Evolutionary conservation across 2,797 vertebrate species (phyloP).

Genomic region (Ptychobarbus kaznakovi): DNA sequence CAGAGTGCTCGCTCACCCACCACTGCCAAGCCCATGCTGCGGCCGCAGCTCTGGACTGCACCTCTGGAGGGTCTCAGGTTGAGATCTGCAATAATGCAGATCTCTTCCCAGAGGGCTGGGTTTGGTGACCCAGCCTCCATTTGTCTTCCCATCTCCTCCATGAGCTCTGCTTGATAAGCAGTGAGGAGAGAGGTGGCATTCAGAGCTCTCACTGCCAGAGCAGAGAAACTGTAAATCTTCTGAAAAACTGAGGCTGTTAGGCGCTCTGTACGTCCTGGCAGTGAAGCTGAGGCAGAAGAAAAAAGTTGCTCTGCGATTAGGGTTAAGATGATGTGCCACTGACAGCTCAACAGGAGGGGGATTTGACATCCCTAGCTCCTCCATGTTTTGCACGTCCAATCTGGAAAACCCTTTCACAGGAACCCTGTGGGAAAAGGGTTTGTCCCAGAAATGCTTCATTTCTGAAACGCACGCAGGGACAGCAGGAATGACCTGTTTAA

Average conservation of each 20-base stretch:
- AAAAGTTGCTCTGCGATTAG: not conserved
- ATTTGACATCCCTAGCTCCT: not conserved
- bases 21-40: not conserved
- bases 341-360: not conserved
- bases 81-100: not conserved
- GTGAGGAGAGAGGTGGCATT: not conserved
- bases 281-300: too few relatives aligned
- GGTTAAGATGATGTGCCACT: not conserved
- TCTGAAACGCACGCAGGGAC: not conserved
- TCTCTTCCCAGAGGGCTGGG: not conserved
- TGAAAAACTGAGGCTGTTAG: not conserved
- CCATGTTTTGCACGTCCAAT: not conserved
- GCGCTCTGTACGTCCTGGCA: too few relatives aligned
- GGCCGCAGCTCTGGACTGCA: not conserved
- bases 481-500: not conserved
- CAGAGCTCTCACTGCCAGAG: not conserved
- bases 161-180: not conserved
- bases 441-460: not conserved
- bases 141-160: not conserved
- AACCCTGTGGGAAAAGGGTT: not conserved
- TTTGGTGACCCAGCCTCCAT: not conserved
- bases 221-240: not conserved
- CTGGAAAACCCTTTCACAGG: not conserved
- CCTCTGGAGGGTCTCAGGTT: not conserved
- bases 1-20: not conserved